Percentiles rank a stretch among this genome's conserved stretches.
Conservation (phyloP, 2,113 vertebrate genomes). For the Carassius auratus region DNA sequence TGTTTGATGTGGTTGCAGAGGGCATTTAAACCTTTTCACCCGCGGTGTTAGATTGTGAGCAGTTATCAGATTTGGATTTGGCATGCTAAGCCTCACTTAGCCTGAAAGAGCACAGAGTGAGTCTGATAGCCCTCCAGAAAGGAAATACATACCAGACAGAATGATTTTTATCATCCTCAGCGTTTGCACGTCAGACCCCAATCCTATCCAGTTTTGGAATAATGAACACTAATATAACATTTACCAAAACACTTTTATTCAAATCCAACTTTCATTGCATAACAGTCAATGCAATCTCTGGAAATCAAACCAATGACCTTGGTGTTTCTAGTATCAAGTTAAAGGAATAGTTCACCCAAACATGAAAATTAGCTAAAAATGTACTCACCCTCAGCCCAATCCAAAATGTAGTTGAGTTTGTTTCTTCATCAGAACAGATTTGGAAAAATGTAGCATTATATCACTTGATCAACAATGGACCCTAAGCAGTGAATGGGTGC, state of each 20-base stretch:
- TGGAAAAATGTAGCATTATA: not conserved
- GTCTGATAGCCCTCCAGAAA: constrained; percentile 60
- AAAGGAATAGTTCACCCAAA: not conserved
- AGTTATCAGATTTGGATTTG: constrained; percentile 72
- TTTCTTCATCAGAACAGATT: not conserved
- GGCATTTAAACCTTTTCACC: constrained; percentile 49
- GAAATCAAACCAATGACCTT: not conserved
- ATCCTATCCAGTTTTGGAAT: not conserved
- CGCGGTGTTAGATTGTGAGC: constrained; percentile 42
- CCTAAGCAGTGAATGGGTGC: not conserved
- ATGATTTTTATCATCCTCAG: constrained; percentile 62
- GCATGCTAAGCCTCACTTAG: constrained; percentile 52
- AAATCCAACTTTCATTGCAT: not conserved
- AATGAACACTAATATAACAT: not conserved
- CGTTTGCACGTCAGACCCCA: constrained; percentile 32
- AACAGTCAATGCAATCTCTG: not conserved
- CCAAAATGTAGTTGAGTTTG: not conserved
- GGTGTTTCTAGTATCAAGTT: not conserved
- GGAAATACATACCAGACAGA: constrained; percentile 67
- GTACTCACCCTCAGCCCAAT: not conserved
- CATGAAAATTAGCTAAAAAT: not conserved
- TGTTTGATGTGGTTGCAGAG: constrained; percentile 59
- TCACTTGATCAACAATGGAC: too few relatives aligned
- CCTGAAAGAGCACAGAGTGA: constrained; percentile 62
- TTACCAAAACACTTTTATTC: not conserved